These are phyloP conservation scores for Bombus pascuorum DNA, from an alignment of 1,140 invertebrate genomes.

Conservation along the genomic window DNA sequence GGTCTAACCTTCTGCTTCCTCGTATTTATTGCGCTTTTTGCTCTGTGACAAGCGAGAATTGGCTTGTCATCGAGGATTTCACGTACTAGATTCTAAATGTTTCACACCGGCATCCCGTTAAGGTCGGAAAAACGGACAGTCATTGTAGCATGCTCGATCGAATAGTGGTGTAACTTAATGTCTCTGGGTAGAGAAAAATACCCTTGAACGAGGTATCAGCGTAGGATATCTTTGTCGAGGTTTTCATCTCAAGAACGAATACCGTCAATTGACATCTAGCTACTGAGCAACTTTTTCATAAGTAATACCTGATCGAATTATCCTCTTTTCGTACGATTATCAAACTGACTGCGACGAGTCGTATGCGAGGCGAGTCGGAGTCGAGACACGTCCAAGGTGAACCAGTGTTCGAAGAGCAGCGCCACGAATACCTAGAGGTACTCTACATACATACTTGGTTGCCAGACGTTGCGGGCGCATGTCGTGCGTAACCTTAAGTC, in stretches of 20 bases:
- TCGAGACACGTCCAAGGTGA: constrained; percentile 78
- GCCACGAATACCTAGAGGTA: constrained; percentile 67
- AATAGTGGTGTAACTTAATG: not conserved
- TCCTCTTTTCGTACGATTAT: constrained; percentile 37
- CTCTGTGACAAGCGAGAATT: not conserved
- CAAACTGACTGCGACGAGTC: constrained; percentile 53
- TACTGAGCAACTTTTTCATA: not conserved
- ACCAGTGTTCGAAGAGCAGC: constrained; percentile 73
- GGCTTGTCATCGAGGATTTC: constrained; percentile 60
- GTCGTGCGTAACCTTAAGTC: constrained; percentile 47
- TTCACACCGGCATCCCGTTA: constrained; percentile 46
- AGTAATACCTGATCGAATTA: constrained; percentile 33
- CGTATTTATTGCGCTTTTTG: constrained; percentile 44
- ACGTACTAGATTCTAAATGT: not conserved
- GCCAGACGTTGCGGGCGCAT: constrained; percentile 35
- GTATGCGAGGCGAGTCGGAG: constrained; percentile 50
- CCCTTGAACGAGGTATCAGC: not conserved
- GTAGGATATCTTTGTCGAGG: not conserved
- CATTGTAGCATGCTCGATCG: not conserved
- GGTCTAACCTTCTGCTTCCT: constrained; percentile 35
- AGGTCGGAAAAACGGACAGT: constrained; percentile 14
- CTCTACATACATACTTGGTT: constrained; percentile 62
- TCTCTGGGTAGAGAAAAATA: not conserved
- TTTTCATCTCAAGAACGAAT: not conserved
- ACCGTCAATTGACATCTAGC: too few relatives aligned